Conservation (phyloP, 2,113 vertebrate genomes). For the Ammodytes dubius region DNA sequence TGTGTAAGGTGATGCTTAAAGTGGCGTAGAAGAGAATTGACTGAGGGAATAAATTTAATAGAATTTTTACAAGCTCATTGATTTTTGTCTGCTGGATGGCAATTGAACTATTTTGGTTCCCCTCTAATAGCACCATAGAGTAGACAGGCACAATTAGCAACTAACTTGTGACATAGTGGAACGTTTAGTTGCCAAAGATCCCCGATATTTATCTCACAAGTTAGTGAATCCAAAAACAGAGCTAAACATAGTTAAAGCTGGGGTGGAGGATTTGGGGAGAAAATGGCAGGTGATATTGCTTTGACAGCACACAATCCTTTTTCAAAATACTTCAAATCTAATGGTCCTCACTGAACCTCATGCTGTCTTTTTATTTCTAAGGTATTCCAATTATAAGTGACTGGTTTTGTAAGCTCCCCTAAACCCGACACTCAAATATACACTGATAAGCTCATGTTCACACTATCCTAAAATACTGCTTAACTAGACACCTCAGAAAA, state of each 20-base stretch:
- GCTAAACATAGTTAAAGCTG: not conserved
- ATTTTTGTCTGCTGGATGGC: too few relatives aligned
- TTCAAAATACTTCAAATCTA: not conserved
- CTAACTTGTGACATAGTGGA: not conserved
- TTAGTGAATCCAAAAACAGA: not conserved
- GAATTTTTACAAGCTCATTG: too few relatives aligned
- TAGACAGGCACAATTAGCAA: not conserved
- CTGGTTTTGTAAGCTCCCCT: slow-evolving; percentile 15
- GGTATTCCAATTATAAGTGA: slow-evolving; percentile 31
- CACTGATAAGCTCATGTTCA: slow-evolving; percentile 22
- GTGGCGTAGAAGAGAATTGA: too few relatives aligned
- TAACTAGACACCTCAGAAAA: slow-evolving; percentile 43
- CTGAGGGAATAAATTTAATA: too few relatives aligned
- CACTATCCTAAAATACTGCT: slow-evolving; percentile 46
- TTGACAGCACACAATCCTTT: not conserved
- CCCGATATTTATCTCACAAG: not conserved
- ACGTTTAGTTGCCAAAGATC: not conserved
- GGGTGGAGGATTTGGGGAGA: too few relatives aligned
- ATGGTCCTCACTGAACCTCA: not conserved
- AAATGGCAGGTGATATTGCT: not conserved
- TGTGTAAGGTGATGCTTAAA: too few relatives aligned
- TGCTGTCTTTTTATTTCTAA: not conserved
- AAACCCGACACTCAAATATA: slow-evolving; percentile 28
- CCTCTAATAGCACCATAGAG: not conserved
- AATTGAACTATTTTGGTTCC: too few relatives aligned